These are phyloP conservation scores for Orestias chungarensis DNA, from an alignment of 2,797 vertebrate species.

Conservation along the genomic window DNA sequence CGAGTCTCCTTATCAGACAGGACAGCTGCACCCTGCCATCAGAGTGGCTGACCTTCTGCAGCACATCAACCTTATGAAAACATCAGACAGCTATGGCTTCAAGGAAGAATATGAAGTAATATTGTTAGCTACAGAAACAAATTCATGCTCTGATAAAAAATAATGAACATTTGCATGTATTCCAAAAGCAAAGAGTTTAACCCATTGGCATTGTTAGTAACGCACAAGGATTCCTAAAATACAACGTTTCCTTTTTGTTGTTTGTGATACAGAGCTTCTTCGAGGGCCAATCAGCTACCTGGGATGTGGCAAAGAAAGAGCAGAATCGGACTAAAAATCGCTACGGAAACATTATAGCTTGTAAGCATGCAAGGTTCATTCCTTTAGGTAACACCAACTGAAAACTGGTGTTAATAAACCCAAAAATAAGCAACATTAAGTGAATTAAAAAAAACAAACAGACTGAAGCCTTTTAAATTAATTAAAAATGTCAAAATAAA, in stretches of 20 bases:
- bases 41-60: slow-evolving; percentile 96
- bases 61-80: slow-evolving; percentile 99
- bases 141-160: slow-evolving; percentile 16
- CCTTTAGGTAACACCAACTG: not conserved
- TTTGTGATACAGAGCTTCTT: slow-evolving; percentile 93
- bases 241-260: slow-evolving; percentile 57
- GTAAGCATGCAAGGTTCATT: slow-evolving; percentile 79
- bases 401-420: not conserved
- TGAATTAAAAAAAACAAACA: not conserved
- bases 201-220: too few relatives aligned
- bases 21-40: slow-evolving; percentile 97
- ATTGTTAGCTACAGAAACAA: slow-evolving; percentile 23
- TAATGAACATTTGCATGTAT: not conserved
- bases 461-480: not conserved
- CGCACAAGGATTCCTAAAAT: slow-evolving; percentile 31
- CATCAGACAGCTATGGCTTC: slow-evolving; percentile 99
- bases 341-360: slow-evolving; percentile 99
- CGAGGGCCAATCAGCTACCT: slow-evolving; percentile 98
- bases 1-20: slow-evolving; percentile 97
- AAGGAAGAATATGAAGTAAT: slow-evolving; percentile 99
- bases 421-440: not conserved
- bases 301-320: slow-evolving; percentile 99
- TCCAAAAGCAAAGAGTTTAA: not conserved
- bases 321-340: slow-evolving; percentile 99
- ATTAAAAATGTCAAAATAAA: not conserved